Base-by-base conservation (phyloP, 2,113 vertebrate genomes). In the Ariopsis seemanni region DNA sequence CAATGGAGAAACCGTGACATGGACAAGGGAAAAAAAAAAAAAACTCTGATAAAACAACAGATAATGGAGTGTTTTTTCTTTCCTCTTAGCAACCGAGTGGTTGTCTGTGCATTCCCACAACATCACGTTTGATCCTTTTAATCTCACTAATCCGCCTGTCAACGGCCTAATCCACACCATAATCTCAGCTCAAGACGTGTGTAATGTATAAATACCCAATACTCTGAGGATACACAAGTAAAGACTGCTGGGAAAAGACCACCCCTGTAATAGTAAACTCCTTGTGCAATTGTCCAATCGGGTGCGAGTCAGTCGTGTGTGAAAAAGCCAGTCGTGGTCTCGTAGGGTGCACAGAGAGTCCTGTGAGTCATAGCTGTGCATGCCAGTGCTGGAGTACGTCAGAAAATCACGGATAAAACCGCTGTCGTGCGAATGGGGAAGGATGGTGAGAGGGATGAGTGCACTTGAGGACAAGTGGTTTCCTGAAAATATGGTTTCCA, bases 201-300 rank as follows among this genome's bases (percentile, higher is more conserved):
- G 20, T 86, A 22, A 82, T 18, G 85, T 82, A 52, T 81, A 83
- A 85, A 67, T 82, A 57, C 52, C 42, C 79, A 60, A 88, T 75
- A 27, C 27, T 87, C 79, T 42, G 75, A 84, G 20, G 27, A 27
- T 67, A 65, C 62, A 82, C 53, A 82, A 87, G 79, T 83, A 48
- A 86, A 62, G 20, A 78, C 58, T 90, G 69, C 89, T 90, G 86
- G 88, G 88, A 91, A 42, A 91, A 90, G 81, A 55, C 85, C 80
- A 87, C 81, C 63, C 82, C 84, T 72, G 20, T 22, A 65, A 79
- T 62, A 65, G 48, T 10, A 85, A 84, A 34, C 42, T 42, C 42
- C 30, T 34, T 78, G 72, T 27, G 67, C 62, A 52, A 80, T 18
- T 1, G 20, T 42, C 88, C 88, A 88, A 88, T 77, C 74, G 42